phyloP scores from a whole-genome alignment of 1,140 invertebrate species.

The Paracyclopina nana region DNA sequence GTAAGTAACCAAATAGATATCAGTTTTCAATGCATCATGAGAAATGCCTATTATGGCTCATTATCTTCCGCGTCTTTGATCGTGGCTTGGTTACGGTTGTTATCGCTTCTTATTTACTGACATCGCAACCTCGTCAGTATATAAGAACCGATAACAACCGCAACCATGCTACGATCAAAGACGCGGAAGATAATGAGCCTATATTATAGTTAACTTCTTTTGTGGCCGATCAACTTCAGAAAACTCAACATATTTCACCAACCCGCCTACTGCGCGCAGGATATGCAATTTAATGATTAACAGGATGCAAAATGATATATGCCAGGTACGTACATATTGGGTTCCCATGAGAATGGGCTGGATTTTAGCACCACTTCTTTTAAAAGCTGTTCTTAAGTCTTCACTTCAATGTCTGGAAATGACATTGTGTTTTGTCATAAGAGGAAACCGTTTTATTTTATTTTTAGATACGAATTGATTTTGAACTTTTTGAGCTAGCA shows the following conservation, averaged over 20 bases:
- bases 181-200: neutral
- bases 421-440: too few species aligned
- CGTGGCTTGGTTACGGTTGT: too few species aligned
- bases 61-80: too few species aligned
- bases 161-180: neutral
- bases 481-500: neutral
- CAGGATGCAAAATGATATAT: neutral
- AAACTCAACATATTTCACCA: neutral
- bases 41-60: neutral
- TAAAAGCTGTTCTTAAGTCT: too few species aligned
- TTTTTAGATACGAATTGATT: neutral
- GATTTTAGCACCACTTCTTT: too few species aligned
- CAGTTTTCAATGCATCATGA: too few species aligned
- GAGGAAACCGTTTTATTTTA: neutral
- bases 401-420: too few species aligned
- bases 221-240: neutral
- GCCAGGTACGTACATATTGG: neutral
- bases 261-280: neutral
- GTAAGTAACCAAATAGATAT: too few species aligned
- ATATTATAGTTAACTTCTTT: neutral
- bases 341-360: too few species aligned
- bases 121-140: too few species aligned
- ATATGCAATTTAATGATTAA: neutral
- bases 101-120: too few species aligned
- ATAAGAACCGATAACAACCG: too few species aligned